Percentiles rank a stretch among this genome's conserved stretches.
phyloP scores from a whole-genome alignment of 2,113 vertebrate genomes.

The Cheirogaleus medius region DNA sequence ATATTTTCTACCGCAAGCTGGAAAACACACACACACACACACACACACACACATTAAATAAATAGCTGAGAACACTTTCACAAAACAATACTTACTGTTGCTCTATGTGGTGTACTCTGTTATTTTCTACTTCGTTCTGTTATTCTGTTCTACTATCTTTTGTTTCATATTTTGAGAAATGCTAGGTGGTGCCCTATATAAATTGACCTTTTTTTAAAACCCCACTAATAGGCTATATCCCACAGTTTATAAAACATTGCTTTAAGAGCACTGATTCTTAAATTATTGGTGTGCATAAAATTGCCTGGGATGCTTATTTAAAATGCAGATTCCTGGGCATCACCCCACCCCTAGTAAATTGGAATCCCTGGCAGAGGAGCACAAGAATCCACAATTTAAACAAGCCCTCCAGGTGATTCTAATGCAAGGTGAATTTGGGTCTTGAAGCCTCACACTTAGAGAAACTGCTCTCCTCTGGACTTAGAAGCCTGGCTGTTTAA shows the following conservation, averaged over 20 bases:
- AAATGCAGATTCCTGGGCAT: neutral
- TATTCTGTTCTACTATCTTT: neutral
- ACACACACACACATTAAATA: neutral
- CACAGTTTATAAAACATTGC: neutral
- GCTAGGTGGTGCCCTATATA: neutral
- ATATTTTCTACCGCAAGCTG: neutral
- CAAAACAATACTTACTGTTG: conserved; percentile 1
- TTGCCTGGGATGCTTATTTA: neutral
- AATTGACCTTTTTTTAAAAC: conserved; percentile 8
- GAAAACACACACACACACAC: neutral
- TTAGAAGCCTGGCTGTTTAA: neutral
- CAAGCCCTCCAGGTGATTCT: neutral
- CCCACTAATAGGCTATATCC: neutral
- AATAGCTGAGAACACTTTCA: conserved; percentile 10
- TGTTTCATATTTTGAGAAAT: conserved; percentile 12
- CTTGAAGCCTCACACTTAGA: neutral
- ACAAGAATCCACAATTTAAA: neutral
- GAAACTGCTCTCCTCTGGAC: neutral
- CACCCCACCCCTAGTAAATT: neutral
- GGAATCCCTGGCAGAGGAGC: neutral
- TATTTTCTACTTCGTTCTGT: conserved; percentile 39
- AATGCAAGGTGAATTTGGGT: neutral
- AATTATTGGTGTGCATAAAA: neutral
- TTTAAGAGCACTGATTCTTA: conserved; percentile 29
- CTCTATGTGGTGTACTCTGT: neutral